Evolutionary conservation across 1,140 invertebrate genomes (phyloP).

Genomic region (Hypothenemus hampei): DNA sequence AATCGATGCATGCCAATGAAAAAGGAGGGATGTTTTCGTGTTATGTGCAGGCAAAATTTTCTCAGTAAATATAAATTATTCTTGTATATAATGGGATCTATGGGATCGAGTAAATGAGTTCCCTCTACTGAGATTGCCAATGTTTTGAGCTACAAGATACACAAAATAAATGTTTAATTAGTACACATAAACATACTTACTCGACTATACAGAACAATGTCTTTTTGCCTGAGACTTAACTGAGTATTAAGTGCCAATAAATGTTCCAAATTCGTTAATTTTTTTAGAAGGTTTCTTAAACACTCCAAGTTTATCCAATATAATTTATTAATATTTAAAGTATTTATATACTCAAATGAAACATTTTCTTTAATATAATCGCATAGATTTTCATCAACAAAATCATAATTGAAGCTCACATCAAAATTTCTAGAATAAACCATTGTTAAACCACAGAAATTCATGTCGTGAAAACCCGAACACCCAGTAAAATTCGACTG

Average conservation of each 20-base stretch:
- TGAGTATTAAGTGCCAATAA: conserved; percentile 25
- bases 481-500: too few relatives aligned
- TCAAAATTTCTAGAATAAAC: conserved; percentile 16
- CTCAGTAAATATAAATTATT: conserved; percentile 17
- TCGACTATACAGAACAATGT: conserved; percentile 18
- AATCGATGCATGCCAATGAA: conserved; percentile 10
- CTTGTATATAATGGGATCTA: conserved; percentile 2
- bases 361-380: conserved; percentile 14
- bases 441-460: too few relatives aligned
- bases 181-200: conserved; percentile 9
- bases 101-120: conserved; percentile 5
- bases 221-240: conserved; percentile 17
- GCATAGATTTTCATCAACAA: conserved; percentile 3
- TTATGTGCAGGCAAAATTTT: conserved; percentile 24
- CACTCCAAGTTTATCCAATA: conserved; percentile 25
- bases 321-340: conserved; percentile 27
- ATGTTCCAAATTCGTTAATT: conserved; percentile 21
- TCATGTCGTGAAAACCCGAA: too few relatives aligned
- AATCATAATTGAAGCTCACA: conserved; percentile 14
- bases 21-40: conserved; percentile 3
- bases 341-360: conserved; percentile 14
- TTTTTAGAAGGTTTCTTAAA: conserved; percentile 19
- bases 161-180: not conserved
- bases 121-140: conserved; percentile 17
- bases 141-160: conserved; percentile 18